These are phyloP conservation scores for Frieseomelitta varia DNA, from an alignment of 1,140 invertebrate species.

Conservation along the genomic window DNA sequence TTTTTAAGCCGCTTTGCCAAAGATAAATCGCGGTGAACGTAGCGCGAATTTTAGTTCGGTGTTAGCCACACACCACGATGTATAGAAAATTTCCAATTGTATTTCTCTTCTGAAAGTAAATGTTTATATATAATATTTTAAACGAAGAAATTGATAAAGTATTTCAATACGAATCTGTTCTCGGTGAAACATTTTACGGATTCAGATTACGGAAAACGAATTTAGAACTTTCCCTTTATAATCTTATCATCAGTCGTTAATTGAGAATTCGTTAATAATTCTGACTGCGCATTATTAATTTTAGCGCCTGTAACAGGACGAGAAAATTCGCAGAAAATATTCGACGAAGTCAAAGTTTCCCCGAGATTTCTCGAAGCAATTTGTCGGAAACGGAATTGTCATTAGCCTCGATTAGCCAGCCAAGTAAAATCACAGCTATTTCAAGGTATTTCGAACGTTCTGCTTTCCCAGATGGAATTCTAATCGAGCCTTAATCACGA, in stretches of 20 bases:
- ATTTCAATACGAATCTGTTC: no score
- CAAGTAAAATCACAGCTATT: not conserved
- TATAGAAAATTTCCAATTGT: no score
- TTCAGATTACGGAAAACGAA: not conserved
- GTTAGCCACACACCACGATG: not conserved
- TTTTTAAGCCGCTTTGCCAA: not conserved
- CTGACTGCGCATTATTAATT: no score
- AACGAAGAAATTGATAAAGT: no score
- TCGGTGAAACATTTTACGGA: no score
- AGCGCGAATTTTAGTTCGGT: not conserved
- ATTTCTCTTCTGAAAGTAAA: no score
- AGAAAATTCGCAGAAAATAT: not conserved
- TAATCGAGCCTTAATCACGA: conserved; percentile 13
- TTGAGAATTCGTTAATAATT: no score
- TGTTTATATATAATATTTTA: no score
- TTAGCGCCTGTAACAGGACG: not conserved
- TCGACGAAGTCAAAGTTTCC: not conserved
- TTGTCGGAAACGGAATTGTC: not conserved
- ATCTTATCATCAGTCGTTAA: no score
- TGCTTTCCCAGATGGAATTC: not conserved
- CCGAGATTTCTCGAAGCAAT: no score
- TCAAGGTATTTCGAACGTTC: not conserved
- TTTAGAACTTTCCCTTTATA: not conserved
- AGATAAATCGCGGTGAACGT: not conserved
- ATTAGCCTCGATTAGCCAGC: conserved; percentile 9